A percentile compares a stretch with the other conserved stretches of the same genome.
Evolutionary conservation across 1,140 invertebrate genomes (phyloP).

Genomic region (Nomia melanderi): DNA sequence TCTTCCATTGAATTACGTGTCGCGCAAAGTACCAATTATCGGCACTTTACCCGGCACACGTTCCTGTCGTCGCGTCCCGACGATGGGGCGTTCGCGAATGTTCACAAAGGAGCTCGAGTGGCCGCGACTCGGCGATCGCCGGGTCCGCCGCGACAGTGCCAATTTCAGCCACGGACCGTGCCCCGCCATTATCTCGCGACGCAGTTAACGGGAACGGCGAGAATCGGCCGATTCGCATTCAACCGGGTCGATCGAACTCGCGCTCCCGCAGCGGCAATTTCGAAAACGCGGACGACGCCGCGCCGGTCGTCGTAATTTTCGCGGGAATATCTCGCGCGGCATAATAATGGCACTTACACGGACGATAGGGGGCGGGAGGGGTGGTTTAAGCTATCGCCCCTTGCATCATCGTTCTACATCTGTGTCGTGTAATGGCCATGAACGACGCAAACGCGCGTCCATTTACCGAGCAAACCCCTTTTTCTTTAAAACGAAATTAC

Average conservation of each 20-base stretch:
- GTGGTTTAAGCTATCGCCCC: conserved; percentile 24
- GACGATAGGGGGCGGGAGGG: conserved; percentile 24
- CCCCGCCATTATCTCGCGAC: background rate
- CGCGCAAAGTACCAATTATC: background rate
- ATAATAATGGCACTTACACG: conserved; percentile 51
- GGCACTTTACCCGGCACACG: background rate
- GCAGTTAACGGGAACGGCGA: conserved; percentile 42
- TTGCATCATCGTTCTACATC: conserved; percentile 31
- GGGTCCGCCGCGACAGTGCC: background rate
- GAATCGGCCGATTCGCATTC: conserved; percentile 61
- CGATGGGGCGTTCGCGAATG: background rate
- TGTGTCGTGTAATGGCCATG: background rate
- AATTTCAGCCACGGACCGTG: conserved; percentile 17
- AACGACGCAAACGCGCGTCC: background rate
- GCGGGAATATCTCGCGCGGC: conserved; percentile 32
- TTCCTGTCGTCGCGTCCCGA: too few relatives aligned
- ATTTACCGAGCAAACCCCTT: background rate
- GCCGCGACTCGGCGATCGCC: background rate
- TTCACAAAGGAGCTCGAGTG: background rate
- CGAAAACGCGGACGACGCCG: conserved; percentile 29
- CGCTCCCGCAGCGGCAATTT: conserved; percentile 40
- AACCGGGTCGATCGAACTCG: conserved; percentile 21
- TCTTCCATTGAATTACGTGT: background rate
- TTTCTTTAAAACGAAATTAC: background rate
- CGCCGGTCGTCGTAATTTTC: conserved; percentile 50